Conservation (phyloP, 2,888 invertebrate genomes). For the Melipona beecheii region DNA sequence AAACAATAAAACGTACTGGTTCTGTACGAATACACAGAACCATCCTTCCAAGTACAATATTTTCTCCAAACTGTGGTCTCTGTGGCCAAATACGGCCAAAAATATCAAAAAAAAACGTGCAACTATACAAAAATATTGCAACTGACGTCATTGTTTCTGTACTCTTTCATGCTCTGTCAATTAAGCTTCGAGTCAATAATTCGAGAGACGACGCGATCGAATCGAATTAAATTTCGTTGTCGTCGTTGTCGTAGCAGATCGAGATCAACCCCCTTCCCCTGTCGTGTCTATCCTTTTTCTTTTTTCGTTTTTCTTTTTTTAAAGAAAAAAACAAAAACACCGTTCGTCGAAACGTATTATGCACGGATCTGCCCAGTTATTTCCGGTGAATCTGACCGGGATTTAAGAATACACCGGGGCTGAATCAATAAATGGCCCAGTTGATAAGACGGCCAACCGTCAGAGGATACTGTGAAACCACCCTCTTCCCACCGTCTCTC, state of each 20-base stretch:
- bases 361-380: slow-evolving; percentile 17
- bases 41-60: too few species aligned
- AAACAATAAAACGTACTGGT: too few species aligned
- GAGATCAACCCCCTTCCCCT: too few species aligned
- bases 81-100: too few species aligned
- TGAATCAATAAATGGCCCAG: slow-evolving; percentile 55
- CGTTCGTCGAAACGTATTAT: slow-evolving; percentile 22
- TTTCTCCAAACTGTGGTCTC: too few species aligned
- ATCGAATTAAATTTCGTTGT: slow-evolving; percentile 13
- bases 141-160: too few species aligned
- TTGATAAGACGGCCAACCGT: slow-evolving; percentile 33
- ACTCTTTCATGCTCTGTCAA: background rate
- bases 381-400: slow-evolving; percentile 12
- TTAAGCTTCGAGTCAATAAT: slow-evolving; percentile 14
- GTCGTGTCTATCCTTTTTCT: background rate
- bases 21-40: too few species aligned
- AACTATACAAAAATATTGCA: too few species aligned
- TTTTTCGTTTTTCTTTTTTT: slow-evolving; percentile 21
- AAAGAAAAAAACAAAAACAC: background rate
- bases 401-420: slow-evolving; percentile 43
- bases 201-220: background rate
- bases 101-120: too few species aligned
- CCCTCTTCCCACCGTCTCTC: background rate
- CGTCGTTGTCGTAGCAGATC: background rate
- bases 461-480: slow-evolving; percentile 4